These are phyloP conservation scores for Arothron firmamentum DNA, from an alignment of 2,113 vertebrate species.

Conservation along the genomic window DNA sequence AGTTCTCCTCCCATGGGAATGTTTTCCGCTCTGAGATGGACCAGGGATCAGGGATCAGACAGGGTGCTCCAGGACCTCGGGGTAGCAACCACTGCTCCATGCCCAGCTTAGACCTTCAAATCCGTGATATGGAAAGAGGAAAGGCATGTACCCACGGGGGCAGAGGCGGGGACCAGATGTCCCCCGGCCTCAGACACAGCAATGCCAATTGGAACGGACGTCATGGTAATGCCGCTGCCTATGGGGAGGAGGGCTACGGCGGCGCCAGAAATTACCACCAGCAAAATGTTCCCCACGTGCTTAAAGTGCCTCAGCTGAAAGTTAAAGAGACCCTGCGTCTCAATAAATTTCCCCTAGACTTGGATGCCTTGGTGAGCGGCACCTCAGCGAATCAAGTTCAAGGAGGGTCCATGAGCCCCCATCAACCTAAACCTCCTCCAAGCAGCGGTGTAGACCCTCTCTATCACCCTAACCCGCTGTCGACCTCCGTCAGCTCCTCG, in stretches of 20 bases:
- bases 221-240: constrained; percentile 32
- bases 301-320: constrained; percentile 31
- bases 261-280: constrained; percentile 39
- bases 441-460: constrained; percentile 23
- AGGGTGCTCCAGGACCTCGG: constrained; percentile 37
- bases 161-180: constrained; percentile 32
- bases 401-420: constrained; percentile 9
- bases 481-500: constrained; percentile 34
- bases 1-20: constrained; percentile 75
- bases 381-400: constrained; percentile 16
- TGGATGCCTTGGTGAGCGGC: constrained; percentile 61
- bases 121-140: constrained; percentile 60
- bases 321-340: constrained; percentile 64
- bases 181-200: constrained; percentile 49
- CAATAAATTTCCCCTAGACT: constrained; percentile 69
- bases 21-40: constrained; percentile 70
- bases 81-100: constrained; percentile 67
- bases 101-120: constrained; percentile 78
- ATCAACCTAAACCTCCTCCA: constrained; percentile 3
- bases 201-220: constrained; percentile 54
- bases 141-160: constrained; percentile 54
- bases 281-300: neutral
- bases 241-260: constrained; percentile 52
- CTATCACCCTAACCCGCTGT: constrained; percentile 42
- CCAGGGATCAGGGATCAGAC: constrained; percentile 42